Conservation (phyloP, 1,140 invertebrate species). For the Drosophila santomea region DNA sequence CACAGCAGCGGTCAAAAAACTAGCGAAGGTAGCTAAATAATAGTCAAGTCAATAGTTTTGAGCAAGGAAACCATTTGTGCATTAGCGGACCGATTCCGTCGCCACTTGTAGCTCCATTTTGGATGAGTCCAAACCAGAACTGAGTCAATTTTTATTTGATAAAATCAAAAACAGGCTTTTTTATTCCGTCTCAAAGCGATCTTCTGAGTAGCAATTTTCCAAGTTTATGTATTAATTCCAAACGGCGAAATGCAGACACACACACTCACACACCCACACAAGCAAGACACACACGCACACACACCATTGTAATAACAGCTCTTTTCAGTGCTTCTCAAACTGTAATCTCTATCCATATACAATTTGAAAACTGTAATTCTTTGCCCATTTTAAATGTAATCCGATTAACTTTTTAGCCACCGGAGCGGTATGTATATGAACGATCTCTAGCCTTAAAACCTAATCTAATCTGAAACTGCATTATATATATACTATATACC, state of each 20-base stretch:
- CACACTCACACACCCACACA: not conserved
- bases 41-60: too few species aligned
- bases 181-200: too few species aligned
- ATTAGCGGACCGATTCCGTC: too few species aligned
- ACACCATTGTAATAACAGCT: slow-evolving; percentile 78
- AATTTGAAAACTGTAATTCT: slow-evolving; percentile 64
- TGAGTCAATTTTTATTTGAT: too few species aligned
- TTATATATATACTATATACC: slow-evolving; percentile 32
- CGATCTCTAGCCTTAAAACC: slow-evolving; percentile 59
- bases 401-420: slow-evolving; percentile 79
- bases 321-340: slow-evolving; percentile 80
- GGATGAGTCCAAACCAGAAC: too few species aligned
- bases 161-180: too few species aligned
- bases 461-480: slow-evolving; percentile 51
- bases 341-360: slow-evolving; percentile 62
- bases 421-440: slow-evolving; percentile 82
- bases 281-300: slow-evolving; percentile 13
- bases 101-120: too few species aligned
- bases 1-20: slow-evolving; percentile 9
- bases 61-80: too few species aligned
- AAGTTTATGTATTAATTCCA: too few species aligned
- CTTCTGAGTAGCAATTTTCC: too few species aligned
- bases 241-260: not conserved
- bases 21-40: not conserved
- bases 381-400: slow-evolving; percentile 63